phyloP scores from a whole-genome alignment of 2,797 vertebrate genomes.

The Poecilia velifera region DNA sequence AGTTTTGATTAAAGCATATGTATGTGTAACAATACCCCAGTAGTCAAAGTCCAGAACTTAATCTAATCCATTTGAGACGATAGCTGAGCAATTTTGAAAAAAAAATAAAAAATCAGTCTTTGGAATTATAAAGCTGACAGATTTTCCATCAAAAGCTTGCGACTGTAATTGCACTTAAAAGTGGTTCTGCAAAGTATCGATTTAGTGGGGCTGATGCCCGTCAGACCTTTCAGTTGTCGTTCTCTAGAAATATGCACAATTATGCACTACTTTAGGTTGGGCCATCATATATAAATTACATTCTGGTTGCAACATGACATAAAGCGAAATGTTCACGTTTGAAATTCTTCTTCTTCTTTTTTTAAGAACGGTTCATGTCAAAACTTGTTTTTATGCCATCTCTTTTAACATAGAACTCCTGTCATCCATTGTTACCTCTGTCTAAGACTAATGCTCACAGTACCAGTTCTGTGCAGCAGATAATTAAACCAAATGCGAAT shows the following conservation, averaged over 20 bases:
- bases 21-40: background rate
- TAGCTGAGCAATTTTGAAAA: background rate
- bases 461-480: background rate
- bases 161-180: background rate
- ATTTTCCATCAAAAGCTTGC: background rate
- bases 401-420: background rate
- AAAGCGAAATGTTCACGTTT: background rate
- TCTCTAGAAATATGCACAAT: background rate
- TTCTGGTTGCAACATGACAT: background rate
- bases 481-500: constrained; percentile 8
- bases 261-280: background rate
- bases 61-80: background rate
- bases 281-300: background rate
- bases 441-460: background rate
- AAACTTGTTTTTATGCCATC: background rate
- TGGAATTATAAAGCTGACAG: background rate
- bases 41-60: background rate
- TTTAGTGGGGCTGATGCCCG: background rate
- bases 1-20: background rate
- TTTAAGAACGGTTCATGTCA: background rate
- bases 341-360: background rate
- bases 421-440: background rate
- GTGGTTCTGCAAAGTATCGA: background rate
- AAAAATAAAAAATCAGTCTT: background rate
- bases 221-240: background rate